phyloP scores from a whole-genome alignment of 1,140 invertebrate genomes.

The Brachionus plicatilis region DNA sequence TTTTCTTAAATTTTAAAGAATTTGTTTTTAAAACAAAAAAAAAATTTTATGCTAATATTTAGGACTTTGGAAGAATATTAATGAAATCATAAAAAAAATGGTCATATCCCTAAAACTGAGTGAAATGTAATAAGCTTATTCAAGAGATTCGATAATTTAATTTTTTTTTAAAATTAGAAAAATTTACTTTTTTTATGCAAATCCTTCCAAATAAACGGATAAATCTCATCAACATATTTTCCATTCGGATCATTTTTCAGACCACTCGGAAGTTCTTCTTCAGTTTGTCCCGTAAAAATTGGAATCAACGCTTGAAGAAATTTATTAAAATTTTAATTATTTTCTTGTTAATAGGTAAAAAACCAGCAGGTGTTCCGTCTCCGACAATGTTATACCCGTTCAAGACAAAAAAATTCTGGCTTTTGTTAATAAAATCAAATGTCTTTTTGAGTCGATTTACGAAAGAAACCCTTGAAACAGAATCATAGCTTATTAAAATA shows the following conservation, averaged over 20 bases:
- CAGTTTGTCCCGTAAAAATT: constrained; percentile 76
- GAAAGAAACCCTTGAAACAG: background rate
- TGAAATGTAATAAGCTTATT: no score
- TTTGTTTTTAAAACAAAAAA: no score
- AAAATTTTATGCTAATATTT: no score
- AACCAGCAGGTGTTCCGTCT: constrained; percentile 71
- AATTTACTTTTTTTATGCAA: constrained; percentile 45
- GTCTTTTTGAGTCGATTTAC: background rate
- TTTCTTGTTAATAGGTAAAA: background rate
- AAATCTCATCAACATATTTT: constrained; percentile 65
- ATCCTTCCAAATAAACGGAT: constrained; percentile 58
- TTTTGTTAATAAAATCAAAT: background rate
- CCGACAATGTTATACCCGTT: constrained; percentile 76
- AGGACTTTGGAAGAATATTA: background rate
- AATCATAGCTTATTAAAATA: constrained; percentile 17
- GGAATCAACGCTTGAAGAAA: constrained; percentile 55
- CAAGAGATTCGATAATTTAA: background rate
- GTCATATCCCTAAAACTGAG: no score
- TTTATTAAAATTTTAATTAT: background rate
- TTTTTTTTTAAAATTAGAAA: background rate
- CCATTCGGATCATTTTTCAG: constrained; percentile 66
- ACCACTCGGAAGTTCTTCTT: constrained; percentile 77
- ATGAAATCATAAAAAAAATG: background rate
- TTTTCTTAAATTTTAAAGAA: no score
- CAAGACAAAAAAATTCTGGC: background rate